These are phyloP conservation scores for Sarcophaga variegata DNA, from an alignment of 2,888 invertebrate species.

Conservation along the genomic window DNA sequence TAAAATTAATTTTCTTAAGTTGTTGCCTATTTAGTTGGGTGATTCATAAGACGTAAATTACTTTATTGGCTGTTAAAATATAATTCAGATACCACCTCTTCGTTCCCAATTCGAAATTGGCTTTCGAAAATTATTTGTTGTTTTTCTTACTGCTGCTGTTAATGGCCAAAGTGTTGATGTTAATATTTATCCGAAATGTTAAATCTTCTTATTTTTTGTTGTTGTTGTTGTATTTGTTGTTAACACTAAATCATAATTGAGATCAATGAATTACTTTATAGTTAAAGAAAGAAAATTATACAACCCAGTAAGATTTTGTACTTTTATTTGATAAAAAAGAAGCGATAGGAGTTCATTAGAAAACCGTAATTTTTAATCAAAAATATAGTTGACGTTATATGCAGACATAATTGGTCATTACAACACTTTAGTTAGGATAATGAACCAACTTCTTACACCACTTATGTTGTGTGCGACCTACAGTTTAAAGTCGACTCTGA, in stretches of 20 bases:
- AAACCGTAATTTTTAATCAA: too few relatives aligned
- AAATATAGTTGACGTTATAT: too few relatives aligned
- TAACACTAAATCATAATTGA: slow-evolving; percentile 57
- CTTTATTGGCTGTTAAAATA: slow-evolving; percentile 64
- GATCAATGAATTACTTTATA: slow-evolving; percentile 39
- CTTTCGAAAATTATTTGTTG: slow-evolving; percentile 21
- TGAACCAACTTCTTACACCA: too few relatives aligned
- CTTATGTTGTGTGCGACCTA: too few relatives aligned
- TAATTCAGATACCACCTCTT: slow-evolving; percentile 43
- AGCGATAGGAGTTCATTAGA: too few relatives aligned
- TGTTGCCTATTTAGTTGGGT: neutral
- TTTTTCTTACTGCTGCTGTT: neutral
- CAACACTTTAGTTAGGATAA: too few relatives aligned
- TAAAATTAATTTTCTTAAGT: slow-evolving; percentile 45
- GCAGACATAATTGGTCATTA: too few relatives aligned
- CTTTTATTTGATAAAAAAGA: neutral
- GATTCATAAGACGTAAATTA: slow-evolving; percentile 60
- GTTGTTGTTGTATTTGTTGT: neutral
- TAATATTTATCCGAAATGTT: slow-evolving; percentile 56
- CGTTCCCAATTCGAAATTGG: slow-evolving; percentile 44
- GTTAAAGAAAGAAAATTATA: neutral
- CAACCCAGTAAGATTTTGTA: slow-evolving; percentile 24
- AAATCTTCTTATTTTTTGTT: slow-evolving; percentile 51
- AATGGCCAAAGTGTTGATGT: slow-evolving; percentile 48
- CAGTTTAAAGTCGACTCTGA: too few relatives aligned